Base-by-base conservation (phyloP, 2,888 invertebrate species). In the Tachina lurida region DNA sequence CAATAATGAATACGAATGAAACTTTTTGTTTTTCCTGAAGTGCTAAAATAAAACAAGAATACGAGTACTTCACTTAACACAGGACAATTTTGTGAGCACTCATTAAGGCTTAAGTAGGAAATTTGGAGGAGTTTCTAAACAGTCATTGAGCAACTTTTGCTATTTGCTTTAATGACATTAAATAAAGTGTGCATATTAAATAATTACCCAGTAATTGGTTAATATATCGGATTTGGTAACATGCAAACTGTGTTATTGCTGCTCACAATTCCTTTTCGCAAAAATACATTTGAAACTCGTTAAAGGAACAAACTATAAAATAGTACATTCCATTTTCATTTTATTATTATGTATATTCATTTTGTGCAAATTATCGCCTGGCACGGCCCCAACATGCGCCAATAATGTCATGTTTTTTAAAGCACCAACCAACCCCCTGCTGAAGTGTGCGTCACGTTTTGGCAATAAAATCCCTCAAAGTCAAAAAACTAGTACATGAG, bases 401-500 rank as follows among this genome's bases (percentile, higher is more conserved):
- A 81, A 74, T 71, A 71, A 56, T 71, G 45, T 62, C 75, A 19
- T 45, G 62, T 68, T 45, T 47, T 68, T 62, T 43, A 56, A 71
- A 2, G 43, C 31, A 58, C n/a, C 4, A n/a, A 71, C n/a, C 5
- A 17, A 58, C 12, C 62, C 17, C 22, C 17, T 13, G 43, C 10
- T 31, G 5, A 31, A 5, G 22, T 45, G 73, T 62, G 41, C 10
- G 60, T 70, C 88, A 88, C 88, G 88, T 88, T 87, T 84, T 73
- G 77, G 65, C 87, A 87, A 87, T 88, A 88, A 88, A 88, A 87
- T 87, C 86, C 84, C 84, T 87, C 86, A 87, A 87, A 84, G 83
- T 84, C 84, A 67, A 84, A 79, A 49, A 62, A 58, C 15, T 79
- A 31, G 1, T 31, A 85, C 76, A 80, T 60, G 60, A 52, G 45